Conservation (phyloP, 2,888 invertebrate species). For the Phyllotreta cruciferae region DNA sequence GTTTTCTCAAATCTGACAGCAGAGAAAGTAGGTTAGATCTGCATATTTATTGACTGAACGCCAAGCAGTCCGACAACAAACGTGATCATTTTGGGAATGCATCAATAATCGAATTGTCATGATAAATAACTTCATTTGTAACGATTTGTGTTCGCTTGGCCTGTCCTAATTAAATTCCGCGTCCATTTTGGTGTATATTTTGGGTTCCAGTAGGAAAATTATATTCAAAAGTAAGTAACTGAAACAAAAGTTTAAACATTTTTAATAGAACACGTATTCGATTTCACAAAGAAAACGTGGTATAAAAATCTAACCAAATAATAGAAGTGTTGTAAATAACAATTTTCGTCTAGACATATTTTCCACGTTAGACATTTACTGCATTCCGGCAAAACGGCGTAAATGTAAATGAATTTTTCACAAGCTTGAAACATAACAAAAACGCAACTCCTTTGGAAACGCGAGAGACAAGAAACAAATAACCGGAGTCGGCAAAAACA, state of each 20-base stretch:
- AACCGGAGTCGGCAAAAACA: constrained; percentile 33
- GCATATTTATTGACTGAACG: constrained; percentile 18
- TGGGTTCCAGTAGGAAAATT: no score
- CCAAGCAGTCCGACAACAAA: constrained; percentile 9
- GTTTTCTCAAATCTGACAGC: constrained; percentile 13
- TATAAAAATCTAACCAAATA: neutral
- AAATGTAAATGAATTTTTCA: constrained; percentile 11
- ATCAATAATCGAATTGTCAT: constrained; percentile 7
- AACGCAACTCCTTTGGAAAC: constrained; percentile 11
- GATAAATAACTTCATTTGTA: constrained; percentile 15
- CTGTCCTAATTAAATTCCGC: no score
- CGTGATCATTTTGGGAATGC: constrained; percentile 15
- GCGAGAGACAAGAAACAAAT: constrained; percentile 30
- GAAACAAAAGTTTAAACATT: no score
- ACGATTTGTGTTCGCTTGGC: neutral
- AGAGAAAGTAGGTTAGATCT: constrained; percentile 16
- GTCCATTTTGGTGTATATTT: no score
- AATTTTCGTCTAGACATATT: constrained; percentile 6
- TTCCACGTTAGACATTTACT: constrained; percentile 7
- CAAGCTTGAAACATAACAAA: constrained; percentile 10
- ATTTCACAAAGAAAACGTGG: neutral
- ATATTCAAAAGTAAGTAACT: no score
- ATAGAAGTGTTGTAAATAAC: no score
- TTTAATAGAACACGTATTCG: neutral
- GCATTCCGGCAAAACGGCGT: neutral